Percentiles rank a stretch among this genome's conserved stretches.
These are phyloP conservation scores for Xanthostigma xanthostigma DNA, from an alignment of 2,888 invertebrate genomes.

Conservation along the genomic window DNA sequence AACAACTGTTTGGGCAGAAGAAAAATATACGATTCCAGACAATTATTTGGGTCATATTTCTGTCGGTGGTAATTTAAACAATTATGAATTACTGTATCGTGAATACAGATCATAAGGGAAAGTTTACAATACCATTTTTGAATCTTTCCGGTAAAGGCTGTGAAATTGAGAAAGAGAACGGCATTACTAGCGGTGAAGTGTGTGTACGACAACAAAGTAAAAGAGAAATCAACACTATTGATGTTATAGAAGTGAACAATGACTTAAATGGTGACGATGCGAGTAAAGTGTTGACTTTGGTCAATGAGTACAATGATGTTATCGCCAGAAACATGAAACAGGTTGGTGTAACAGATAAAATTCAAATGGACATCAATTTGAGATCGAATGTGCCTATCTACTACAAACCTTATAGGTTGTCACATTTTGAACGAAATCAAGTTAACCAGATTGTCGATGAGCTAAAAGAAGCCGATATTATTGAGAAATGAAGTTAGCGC, in stretches of 20 bases:
- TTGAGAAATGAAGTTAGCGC: too few relatives aligned
- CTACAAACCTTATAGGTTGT: too few relatives aligned
- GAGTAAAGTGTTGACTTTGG: not conserved
- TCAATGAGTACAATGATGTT: conserved; percentile 4
- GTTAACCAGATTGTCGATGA: too few relatives aligned
- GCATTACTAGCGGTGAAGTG: too few relatives aligned
- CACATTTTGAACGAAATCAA: too few relatives aligned
- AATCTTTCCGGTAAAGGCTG: too few relatives aligned
- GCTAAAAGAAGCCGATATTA: too few relatives aligned
- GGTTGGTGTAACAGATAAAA: conserved; percentile 4
- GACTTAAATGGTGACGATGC: conserved; percentile 1
- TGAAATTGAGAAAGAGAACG: too few relatives aligned
- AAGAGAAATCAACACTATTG: conserved; percentile 4
- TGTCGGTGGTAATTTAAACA: not conserved
- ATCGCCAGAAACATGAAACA: conserved; percentile 4
- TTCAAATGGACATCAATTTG: conserved; percentile 3
- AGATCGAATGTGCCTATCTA: too few relatives aligned
- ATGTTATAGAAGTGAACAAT: conserved; percentile 1
- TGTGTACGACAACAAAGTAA: not conserved
- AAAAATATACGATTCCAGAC: conserved; percentile 7
- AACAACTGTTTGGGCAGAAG: conserved; percentile 3
- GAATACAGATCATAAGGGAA: too few relatives aligned
- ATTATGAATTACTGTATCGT: too few relatives aligned
- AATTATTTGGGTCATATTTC: conserved; percentile 10
- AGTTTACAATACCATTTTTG: too few relatives aligned